phyloP scores from a whole-genome alignment of 2,888 invertebrate species.

The Julus scanicus region DNA sequence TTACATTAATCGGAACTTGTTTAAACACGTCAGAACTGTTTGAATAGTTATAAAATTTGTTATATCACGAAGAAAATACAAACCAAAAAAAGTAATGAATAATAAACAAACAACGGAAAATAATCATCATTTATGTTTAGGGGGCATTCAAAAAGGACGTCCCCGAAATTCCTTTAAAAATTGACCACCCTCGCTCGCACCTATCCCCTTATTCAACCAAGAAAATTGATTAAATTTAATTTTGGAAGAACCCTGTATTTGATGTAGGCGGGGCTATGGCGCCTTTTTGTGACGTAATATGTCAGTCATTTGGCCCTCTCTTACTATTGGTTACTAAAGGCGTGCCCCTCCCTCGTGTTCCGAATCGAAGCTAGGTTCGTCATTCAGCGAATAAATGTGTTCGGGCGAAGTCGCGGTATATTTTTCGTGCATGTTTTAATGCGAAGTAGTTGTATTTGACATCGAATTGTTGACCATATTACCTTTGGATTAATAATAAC shows the following conservation, averaged over 20 bases:
- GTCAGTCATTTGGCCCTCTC: not conserved
- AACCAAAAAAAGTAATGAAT: too few relatives aligned
- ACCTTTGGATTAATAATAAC: slow-evolving; percentile 32
- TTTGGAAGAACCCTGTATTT: not conserved
- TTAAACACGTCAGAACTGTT: too few relatives aligned
- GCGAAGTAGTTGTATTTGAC: slow-evolving; percentile 16
- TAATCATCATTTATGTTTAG: too few relatives aligned
- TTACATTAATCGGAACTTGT: too few relatives aligned
- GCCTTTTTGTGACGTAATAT: not conserved
- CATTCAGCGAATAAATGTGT: slow-evolving; percentile 31
- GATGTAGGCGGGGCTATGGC: not conserved
- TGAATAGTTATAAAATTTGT: too few relatives aligned
- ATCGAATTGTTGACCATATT: not conserved
- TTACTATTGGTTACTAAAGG: not conserved
- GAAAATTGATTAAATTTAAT: too few relatives aligned
- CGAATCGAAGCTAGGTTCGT: not conserved
- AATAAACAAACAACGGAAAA: too few relatives aligned
- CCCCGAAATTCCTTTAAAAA: too few relatives aligned
- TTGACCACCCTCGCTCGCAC: too few relatives aligned
- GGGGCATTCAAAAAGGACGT: too few relatives aligned
- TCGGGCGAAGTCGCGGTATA: not conserved
- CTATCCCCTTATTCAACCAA: too few relatives aligned
- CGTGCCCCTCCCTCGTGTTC: slow-evolving; percentile 6
- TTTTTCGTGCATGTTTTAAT: not conserved
- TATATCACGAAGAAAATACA: too few relatives aligned